These are phyloP conservation scores for Aphis gossypii DNA, from an alignment of 1,140 invertebrate species.

Conservation along the genomic window DNA sequence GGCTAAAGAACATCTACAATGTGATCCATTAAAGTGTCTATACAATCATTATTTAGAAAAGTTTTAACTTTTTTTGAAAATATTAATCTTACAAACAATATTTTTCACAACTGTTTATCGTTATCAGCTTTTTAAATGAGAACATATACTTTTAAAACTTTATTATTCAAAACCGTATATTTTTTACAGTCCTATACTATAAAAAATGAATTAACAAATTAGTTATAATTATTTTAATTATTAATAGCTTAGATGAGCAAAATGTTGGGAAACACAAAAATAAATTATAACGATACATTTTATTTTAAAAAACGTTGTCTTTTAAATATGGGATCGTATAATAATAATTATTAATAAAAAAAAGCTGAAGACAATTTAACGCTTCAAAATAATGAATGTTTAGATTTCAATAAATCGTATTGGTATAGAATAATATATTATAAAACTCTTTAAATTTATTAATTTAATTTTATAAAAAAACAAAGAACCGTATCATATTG, in stretches of 20 bases:
- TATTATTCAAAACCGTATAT: background rate
- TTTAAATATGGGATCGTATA: no score
- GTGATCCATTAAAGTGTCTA: background rate
- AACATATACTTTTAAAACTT: no score
- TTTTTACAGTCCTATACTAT: background rate
- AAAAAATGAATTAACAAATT: background rate
- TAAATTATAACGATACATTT: background rate
- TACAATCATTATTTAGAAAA: background rate
- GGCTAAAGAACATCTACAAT: background rate
- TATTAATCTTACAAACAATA: background rate
- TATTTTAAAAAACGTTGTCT: background rate
- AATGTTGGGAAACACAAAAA: background rate
- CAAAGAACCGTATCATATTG: no score
- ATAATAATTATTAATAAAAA: background rate
- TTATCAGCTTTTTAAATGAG: background rate
- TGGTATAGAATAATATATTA: background rate
- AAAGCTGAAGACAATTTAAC: background rate
- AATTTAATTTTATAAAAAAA: no score
- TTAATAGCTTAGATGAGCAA: background rate
- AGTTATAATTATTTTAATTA: background rate
- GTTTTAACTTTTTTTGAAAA: background rate
- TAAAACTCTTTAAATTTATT: no score
- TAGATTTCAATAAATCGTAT: background rate
- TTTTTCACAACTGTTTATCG: background rate
- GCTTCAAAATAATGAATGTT: background rate